Percentiles rank a stretch among this genome's conserved stretches.
Conservation (phyloP, 2,113 vertebrate genomes). For the Urocitellus parryii region DNA sequence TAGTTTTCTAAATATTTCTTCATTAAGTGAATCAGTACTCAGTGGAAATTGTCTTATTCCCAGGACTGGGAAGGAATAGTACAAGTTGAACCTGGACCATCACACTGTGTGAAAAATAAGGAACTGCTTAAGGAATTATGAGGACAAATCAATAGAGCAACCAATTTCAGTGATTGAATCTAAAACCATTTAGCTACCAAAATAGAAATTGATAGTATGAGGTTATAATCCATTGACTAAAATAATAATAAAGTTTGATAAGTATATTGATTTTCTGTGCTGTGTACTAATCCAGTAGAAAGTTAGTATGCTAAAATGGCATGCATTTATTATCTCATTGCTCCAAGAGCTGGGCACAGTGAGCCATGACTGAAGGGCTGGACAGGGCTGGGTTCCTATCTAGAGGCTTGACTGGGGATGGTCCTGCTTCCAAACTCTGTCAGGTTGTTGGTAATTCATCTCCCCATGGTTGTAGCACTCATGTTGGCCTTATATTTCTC, state of each 20-base stretch:
- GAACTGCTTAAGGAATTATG: not conserved
- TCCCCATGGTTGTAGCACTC: not conserved
- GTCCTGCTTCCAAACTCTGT: not conserved
- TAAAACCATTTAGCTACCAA: not conserved
- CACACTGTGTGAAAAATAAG: not conserved
- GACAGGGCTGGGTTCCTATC: not conserved
- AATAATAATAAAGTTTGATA: not conserved
- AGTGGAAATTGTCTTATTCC: not conserved
- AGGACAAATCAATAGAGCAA: not conserved
- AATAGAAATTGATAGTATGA: not conserved
- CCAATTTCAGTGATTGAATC: not conserved
- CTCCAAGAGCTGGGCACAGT: not conserved
- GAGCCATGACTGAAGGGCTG: not conserved
- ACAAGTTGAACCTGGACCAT: not conserved
- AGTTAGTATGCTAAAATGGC: not conserved
- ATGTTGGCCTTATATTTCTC: not conserved
- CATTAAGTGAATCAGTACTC: not conserved
- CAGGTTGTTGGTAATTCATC: not conserved
- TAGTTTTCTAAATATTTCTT: constrained; percentile 7
- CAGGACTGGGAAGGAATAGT: not conserved
- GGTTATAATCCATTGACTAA: not conserved
- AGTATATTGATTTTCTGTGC: not conserved
- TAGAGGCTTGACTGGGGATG: not conserved
- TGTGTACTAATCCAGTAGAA: not conserved
- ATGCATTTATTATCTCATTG: not conserved